phyloP scores from a whole-genome alignment of 2,888 invertebrate species.

The Abrostola tripartita region DNA sequence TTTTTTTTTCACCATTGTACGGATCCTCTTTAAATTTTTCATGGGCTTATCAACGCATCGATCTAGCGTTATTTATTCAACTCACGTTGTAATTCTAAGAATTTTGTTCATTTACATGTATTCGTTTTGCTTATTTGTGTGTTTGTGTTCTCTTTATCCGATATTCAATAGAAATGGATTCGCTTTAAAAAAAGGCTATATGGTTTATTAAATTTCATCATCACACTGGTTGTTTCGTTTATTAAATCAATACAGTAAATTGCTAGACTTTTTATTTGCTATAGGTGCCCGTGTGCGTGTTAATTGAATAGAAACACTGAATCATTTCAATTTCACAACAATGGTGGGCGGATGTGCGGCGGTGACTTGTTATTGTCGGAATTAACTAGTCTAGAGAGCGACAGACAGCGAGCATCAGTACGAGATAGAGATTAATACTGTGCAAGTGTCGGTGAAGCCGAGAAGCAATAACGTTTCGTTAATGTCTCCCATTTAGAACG shows the following conservation, averaged over 20 bases:
- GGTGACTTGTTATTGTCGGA: conserved; percentile 66
- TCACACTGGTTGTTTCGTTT: conserved; percentile 18
- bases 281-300: conserved; percentile 17
- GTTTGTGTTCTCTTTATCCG: conserved; percentile 75
- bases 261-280: conserved; percentile 12
- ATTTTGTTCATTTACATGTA: conserved; percentile 84
- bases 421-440: conserved; percentile 83
- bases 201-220: conserved; percentile 36
- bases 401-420: conserved; percentile 68
- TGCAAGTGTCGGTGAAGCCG: conserved; percentile 81
- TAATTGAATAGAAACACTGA: conserved; percentile 35
- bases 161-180: conserved; percentile 73
- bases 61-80: conserved; percentile 83
- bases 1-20: conserved; percentile 73
- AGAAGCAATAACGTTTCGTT: conserved; percentile 85
- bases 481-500: conserved; percentile 85
- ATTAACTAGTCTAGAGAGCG: conserved; percentile 70
- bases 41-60: conserved; percentile 83
- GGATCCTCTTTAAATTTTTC: conserved; percentile 79
- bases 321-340: conserved; percentile 42
- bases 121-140: conserved; percentile 76
- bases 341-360: conserved; percentile 22
- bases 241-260: conserved; percentile 12
- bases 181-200: conserved; percentile 55
- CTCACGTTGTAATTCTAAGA: conserved; percentile 80